These are phyloP conservation scores for Pseudois nayaur DNA, from an alignment of 2,113 vertebrate genomes.

Conservation along the genomic window DNA sequence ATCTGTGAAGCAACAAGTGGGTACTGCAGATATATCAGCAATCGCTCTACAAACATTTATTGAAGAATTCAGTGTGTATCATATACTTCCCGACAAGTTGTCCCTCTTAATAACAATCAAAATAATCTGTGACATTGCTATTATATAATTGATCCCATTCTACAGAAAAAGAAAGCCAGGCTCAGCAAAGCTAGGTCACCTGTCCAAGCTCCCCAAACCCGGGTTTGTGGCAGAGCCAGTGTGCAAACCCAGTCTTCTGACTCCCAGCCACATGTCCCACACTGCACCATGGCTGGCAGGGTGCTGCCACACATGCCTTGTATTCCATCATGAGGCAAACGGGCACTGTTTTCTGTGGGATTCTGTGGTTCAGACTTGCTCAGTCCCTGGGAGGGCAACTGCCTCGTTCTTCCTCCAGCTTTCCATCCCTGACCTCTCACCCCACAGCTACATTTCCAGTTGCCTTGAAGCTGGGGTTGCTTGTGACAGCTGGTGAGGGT, in stretches of 20 bases:
- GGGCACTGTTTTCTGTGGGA: neutral
- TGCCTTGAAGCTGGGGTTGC: neutral
- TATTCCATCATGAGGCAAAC: neutral
- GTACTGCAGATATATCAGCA: neutral
- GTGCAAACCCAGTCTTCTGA: neutral
- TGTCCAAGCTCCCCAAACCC: neutral
- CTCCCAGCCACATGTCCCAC: neutral
- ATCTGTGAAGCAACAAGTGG: neutral
- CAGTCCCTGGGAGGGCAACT: neutral
- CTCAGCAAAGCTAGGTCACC: neutral
- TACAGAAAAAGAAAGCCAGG: neutral
- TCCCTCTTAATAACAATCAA: neutral
- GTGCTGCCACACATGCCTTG: neutral
- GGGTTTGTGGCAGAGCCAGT: neutral
- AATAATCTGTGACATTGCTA: neutral
- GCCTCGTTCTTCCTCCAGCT: neutral
- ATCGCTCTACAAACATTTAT: neutral
- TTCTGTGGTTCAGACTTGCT: neutral
- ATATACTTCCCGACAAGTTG: neutral
- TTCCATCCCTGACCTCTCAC: neutral
- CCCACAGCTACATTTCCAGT: neutral
- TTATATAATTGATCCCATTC: neutral
- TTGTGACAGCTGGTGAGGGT: neutral
- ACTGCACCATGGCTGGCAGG: neutral
- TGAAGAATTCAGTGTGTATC: neutral